Percentiles rank a stretch among this genome's conserved stretches.
Conservation (phyloP, 2,113 vertebrate genomes). For the Orycteropus afer region DNA sequence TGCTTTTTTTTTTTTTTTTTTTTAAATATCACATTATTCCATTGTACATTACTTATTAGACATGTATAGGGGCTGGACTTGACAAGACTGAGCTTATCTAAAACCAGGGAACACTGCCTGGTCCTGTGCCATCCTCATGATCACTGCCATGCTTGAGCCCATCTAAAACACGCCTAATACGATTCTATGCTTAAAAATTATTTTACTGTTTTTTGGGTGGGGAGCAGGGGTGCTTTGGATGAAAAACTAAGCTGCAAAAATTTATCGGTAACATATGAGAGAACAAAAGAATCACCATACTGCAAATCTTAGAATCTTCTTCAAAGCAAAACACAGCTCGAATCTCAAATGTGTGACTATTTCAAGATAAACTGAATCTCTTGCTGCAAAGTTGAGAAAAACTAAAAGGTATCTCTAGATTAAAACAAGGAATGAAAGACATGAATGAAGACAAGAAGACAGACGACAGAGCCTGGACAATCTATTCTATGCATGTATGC, state of each 20-base stretch:
- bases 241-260: constrained; percentile 32
- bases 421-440: not conserved
- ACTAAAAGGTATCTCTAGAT: not conserved
- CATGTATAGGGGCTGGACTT: not conserved
- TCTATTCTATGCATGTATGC: not conserved
- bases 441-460: not conserved
- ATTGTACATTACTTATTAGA: not conserved
- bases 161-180: constrained; percentile 30
- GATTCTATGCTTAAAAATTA: not conserved
- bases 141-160: not conserved
- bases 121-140: too few species aligned
- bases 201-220: not conserved
- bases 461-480: not conserved
- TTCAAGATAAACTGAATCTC: constrained; percentile 1
- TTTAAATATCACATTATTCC: not conserved
- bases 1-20: too few species aligned
- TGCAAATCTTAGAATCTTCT: constrained; percentile 8
- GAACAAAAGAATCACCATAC: constrained; percentile 43
- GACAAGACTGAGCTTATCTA: constrained; percentile 23
- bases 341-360: not conserved
- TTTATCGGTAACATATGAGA: not conserved
- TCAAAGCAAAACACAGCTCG: not conserved
- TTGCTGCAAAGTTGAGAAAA: not conserved
- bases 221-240: not conserved
- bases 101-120: not conserved